Base-by-base conservation (phyloP, 2,113 vertebrate species). In the Thalassarche chlororhynchos region DNA sequence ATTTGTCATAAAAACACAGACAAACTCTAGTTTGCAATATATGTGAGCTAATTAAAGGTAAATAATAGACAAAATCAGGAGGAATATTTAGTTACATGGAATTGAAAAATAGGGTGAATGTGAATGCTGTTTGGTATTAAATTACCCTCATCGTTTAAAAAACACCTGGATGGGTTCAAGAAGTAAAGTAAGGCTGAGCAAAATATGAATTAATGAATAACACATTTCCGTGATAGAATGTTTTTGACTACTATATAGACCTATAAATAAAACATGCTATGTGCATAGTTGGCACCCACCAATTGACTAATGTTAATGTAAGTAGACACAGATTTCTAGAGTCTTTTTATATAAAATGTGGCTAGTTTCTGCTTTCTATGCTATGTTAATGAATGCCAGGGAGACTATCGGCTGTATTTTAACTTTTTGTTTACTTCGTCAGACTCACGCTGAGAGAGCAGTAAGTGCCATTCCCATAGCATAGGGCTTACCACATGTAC, bases 161-260 rank as follows among this genome's bases (percentile, higher is more conserved):
- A 93, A 76, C 96, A 98, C 98, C 97, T 98, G 97, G 95, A 96
- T 98, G 94, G 84, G 89, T 96, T 98, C 94, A 96, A 97, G 88
- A 97, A 97, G 76, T 96, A 97, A 98, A 82, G 71, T 77, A 88
- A 96, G 68, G 25, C 94, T 79, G 94, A 94, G 86, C 64, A 98
- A 98, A 98, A 98, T 97, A 98, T 97, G 96, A 98, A 98, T 98
- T 98, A 98, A 98, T 97, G 97, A 98, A 97, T 95, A 98, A 97
- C 97, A 98, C 93, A 96, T 98, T 98, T 98, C 95, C 52, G 6
- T 92, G 93, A 98, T 97, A 96, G 85, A 97, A 96, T 91, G 95
- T 92, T 97, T 97, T 93, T 92, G 85, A 97, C 95, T 97, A 93
- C 95, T 95, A 97, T 96, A 97, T 94, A 96, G 96, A 92, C 96